Conservation (phyloP, 2,797 vertebrate genomes). For the Selene dorsalis region DNA sequence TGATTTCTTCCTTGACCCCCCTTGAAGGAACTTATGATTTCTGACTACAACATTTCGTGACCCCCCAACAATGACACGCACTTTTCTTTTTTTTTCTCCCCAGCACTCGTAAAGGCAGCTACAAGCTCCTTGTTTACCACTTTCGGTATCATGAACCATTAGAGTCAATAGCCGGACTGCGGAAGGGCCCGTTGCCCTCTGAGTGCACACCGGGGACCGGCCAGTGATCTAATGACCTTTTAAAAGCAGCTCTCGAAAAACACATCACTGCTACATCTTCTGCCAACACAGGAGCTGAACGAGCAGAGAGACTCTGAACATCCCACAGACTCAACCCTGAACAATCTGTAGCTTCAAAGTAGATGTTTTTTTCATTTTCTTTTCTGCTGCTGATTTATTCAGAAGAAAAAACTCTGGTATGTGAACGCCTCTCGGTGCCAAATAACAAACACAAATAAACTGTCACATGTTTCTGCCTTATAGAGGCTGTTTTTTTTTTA, state of each 20-base stretch:
- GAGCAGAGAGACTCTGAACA: not conserved
- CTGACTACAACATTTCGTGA: not conserved
- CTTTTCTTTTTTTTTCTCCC: not conserved
- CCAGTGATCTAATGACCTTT: not conserved
- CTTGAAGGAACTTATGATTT: not conserved
- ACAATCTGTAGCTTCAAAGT: not conserved
- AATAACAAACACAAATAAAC: conserved; percentile 18
- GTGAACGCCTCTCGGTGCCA: not conserved
- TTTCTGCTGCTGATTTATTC: conserved; percentile 11
- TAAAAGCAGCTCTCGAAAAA: conserved; percentile 6
- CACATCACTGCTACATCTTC: not conserved
- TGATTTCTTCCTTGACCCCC: not conserved
- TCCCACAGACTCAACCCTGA: not conserved
- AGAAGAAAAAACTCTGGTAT: conserved; percentile 2
- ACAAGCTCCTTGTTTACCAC: not conserved
- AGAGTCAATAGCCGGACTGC: not conserved
- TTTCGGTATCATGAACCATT: not conserved
- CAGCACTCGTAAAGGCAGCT: not conserved
- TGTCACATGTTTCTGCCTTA: not conserved
- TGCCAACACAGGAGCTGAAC: not conserved
- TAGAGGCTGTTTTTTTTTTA: not conserved
- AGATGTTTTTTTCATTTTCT: not conserved
- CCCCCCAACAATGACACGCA: not conserved
- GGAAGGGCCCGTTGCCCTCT: not conserved
- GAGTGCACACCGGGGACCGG: not conserved